phyloP scores from a whole-genome alignment of 2,888 invertebrate species.

The Lycaena phlaeas region DNA sequence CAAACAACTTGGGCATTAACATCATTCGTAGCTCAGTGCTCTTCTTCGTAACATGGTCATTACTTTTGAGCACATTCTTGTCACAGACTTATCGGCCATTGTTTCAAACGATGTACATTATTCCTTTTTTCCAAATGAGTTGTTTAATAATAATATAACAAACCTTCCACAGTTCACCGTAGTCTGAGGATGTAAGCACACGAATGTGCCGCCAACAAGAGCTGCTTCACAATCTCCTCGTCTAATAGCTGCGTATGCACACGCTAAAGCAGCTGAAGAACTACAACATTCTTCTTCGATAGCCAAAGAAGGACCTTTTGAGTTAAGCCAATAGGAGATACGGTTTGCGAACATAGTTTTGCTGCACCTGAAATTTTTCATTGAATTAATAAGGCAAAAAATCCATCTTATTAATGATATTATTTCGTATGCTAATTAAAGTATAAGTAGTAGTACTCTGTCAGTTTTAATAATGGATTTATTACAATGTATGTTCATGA shows the following conservation, averaged over 20 bases:
- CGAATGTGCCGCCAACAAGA: conserved; percentile 71
- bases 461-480: too few relatives aligned
- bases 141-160: neutral
- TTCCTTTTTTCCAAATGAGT: too few relatives aligned
- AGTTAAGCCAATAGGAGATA: conserved; percentile 41
- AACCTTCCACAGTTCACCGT: conserved; percentile 21
- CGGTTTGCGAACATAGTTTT: conserved; percentile 40
- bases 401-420: too few relatives aligned
- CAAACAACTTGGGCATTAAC: too few relatives aligned
- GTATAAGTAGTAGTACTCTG: too few relatives aligned
- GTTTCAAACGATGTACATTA: neutral
- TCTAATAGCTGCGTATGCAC: conserved; percentile 30
- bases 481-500: too few relatives aligned
- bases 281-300: conserved; percentile 34
- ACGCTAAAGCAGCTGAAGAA: conserved; percentile 30
- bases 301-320: conserved; percentile 36
- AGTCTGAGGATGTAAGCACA: conserved; percentile 61
- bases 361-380: conserved; percentile 23
- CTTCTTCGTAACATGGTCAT: too few relatives aligned
- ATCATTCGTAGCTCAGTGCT: too few relatives aligned
- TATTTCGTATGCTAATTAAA: too few relatives aligned
- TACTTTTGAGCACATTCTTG: neutral
- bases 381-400: too few relatives aligned
- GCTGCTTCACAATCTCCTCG: conserved; percentile 52
- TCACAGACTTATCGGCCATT: neutral